These are phyloP conservation scores for Hyposoter didymator DNA, from an alignment of 2,888 invertebrate species.

Conservation along the genomic window DNA sequence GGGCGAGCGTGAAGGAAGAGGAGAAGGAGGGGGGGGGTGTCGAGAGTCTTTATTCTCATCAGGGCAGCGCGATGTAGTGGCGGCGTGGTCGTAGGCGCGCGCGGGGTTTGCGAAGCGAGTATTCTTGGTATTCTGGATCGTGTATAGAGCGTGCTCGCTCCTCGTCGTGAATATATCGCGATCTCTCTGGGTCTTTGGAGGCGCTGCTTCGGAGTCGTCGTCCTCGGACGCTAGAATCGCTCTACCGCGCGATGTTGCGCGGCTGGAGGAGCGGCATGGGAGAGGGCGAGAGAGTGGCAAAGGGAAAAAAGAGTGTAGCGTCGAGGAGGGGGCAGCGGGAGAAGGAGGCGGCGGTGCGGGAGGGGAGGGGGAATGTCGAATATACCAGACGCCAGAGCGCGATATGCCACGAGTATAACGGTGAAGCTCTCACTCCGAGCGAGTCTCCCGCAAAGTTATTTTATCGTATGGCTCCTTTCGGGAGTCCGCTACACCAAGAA, in stretches of 20 bases:
- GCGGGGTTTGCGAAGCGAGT: slow-evolving; percentile 19
- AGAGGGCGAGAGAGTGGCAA: neutral
- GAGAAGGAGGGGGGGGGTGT: neutral
- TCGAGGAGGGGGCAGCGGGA: neutral
- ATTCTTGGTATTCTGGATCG: slow-evolving; percentile 49
- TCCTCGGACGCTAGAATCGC: slow-evolving; percentile 34
- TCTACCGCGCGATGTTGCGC: slow-evolving; percentile 7
- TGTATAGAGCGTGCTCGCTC: slow-evolving; percentile 28
- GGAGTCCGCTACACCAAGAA: neutral
- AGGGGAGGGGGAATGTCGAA: slow-evolving; percentile 3
- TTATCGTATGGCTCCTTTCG: slow-evolving; percentile 60
- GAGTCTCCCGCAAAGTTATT: slow-evolving; percentile 25
- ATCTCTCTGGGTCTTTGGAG: slow-evolving; percentile 1
- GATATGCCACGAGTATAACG: slow-evolving; percentile 58
- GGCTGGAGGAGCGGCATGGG: slow-evolving; percentile 18
- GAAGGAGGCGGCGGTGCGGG: neutral
- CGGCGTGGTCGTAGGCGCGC: slow-evolving; percentile 67
- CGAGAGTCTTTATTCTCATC: slow-evolving; percentile 65
- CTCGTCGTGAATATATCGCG: slow-evolving; percentile 34
- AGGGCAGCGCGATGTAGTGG: slow-evolving; percentile 66
- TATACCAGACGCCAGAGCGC: slow-evolving; percentile 44
- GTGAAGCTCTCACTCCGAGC: slow-evolving; percentile 54
- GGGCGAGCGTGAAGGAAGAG: neutral
- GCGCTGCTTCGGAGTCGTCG: slow-evolving; percentile 37
- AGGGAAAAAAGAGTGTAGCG: neutral